phyloP scores from a whole-genome alignment of 2,888 invertebrate genomes.

The Pterobdella sp. region DNA sequence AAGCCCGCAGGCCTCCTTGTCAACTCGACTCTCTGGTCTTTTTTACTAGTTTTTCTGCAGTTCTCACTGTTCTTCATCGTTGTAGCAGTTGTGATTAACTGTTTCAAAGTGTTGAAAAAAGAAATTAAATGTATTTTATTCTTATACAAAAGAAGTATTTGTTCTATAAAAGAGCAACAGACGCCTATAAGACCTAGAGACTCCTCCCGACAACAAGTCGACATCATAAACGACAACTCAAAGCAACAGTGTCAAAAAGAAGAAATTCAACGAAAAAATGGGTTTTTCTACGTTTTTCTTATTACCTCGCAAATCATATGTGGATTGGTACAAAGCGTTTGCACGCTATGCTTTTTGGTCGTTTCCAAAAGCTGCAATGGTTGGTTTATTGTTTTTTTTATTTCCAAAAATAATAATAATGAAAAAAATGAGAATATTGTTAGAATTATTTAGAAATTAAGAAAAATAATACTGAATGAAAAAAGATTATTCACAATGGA shows the following conservation, averaged over 20 bases:
- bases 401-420: no score
- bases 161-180: background rate
- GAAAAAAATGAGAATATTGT: no score
- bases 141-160: background rate
- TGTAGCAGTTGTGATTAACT: background rate
- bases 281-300: background rate
- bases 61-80: conserved; percentile 1
- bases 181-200: background rate
- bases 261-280: background rate
- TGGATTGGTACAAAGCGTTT: background rate
- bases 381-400: background rate
- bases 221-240: no score
- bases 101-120: conserved; percentile 1
- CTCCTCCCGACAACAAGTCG: background rate
- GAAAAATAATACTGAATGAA: no score
- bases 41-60: background rate
- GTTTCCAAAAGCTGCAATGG: background rate
- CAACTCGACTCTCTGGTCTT: conserved; percentile 1
- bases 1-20: no score
- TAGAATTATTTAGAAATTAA: no score
- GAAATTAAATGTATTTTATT: no score
- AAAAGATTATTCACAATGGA: no score
- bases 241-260: background rate
- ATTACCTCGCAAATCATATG: background rate
- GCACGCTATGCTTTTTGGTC: background rate